phyloP scores from a whole-genome alignment of 2,113 vertebrate species.

The Cichladusa arquata region DNA sequence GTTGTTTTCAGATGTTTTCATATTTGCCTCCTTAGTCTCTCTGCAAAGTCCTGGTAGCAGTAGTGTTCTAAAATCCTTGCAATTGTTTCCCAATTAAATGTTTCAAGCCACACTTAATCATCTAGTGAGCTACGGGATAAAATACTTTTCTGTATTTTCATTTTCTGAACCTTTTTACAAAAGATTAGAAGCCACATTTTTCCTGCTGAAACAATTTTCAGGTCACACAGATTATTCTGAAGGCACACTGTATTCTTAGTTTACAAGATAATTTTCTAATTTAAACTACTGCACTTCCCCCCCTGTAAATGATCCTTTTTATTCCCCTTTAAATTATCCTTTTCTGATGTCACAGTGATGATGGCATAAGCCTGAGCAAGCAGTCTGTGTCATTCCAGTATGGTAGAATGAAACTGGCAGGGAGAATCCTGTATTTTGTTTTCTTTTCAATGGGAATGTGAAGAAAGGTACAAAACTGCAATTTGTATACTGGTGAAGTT shows the following conservation, averaged over 20 bases:
- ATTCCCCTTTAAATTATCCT: neutral
- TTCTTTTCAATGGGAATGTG: neutral
- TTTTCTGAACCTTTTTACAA: neutral
- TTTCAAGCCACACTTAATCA: neutral
- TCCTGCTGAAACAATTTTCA: neutral
- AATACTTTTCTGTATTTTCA: neutral
- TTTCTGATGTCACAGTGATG: neutral
- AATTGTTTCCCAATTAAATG: neutral
- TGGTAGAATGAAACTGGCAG: fast-evolving
- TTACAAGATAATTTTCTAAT: neutral
- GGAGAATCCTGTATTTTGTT: neutral
- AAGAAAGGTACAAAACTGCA: neutral
- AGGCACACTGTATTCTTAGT: neutral
- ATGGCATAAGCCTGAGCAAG: neutral
- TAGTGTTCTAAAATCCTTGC: neutral
- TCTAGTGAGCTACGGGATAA: neutral
- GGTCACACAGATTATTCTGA: neutral
- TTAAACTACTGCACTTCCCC: neutral
- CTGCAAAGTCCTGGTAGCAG: neutral
- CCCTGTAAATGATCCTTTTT: neutral
- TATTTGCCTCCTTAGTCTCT: neutral
- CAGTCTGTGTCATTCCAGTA: neutral
- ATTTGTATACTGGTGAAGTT: neutral
- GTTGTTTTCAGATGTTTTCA: neutral
- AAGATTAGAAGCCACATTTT: neutral